Evolutionary conservation across 2,113 vertebrate species (phyloP), one percentile per base, ranked within the genome.

Genomic region (Nothoprocta perdicaria): DNA sequence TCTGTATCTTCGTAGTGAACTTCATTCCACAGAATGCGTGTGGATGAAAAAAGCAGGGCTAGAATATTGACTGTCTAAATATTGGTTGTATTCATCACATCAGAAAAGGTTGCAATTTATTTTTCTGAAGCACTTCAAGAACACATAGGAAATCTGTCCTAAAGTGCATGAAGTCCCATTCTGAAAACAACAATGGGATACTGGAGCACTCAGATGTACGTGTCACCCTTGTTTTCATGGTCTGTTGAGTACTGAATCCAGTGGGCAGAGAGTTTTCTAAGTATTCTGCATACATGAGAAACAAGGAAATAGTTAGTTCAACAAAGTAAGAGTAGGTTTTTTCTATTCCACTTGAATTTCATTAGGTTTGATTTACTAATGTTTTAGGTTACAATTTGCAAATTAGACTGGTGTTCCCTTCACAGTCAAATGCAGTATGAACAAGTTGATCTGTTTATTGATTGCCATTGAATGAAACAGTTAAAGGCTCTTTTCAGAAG

Each of bases 291-390:
- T 74, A 23, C 76, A 46, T 1, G 1, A 65, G 19, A 76, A 66
- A 76, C 79, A 90, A 90, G 50, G 43, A 84, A 67, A 43, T 80
- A 80, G 24, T 86, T 83, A 66, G 31, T 24, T 78, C 82, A 90
- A 71, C 27, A 88, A 72, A 84, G 31, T 45, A 55, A 21, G 52
- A 52, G 80, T 16, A 65, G 18, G 3, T 66, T 87, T 87, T 91
- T 31, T 81, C 75, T 90, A 72, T 86, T 92, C 78, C 71, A 40
- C 55, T 86, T 90, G 76, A 61, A 52, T 92, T 57, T 87, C 19
- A 43, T 84, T 48, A 62, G 23, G 38, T 90, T 88, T 84, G 50
- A 61, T 91, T 86, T 88, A 33, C 45, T 73, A 52, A 38, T 77
- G 13, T 63, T 89, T 11, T 88, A 43, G 14, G 40, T 71, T 86